Conservation (phyloP, 2,113 vertebrate genomes). For the Baryphthengus martii region DNA sequence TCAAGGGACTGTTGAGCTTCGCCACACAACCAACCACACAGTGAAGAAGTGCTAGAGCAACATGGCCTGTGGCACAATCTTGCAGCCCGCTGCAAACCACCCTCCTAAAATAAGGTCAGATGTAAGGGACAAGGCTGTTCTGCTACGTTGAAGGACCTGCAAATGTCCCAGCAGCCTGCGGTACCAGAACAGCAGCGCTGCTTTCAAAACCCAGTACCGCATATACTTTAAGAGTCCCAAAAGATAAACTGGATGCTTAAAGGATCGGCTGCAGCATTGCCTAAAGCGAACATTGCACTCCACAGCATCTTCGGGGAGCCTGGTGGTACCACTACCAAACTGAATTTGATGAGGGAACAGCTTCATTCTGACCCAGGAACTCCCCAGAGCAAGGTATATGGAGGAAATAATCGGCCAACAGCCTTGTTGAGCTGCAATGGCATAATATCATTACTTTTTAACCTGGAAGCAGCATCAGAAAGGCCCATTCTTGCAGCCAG, state of each 20-base stretch:
- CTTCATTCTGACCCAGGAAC: neutral
- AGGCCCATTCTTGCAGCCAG: neutral
- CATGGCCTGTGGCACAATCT: neutral
- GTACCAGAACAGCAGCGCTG: neutral
- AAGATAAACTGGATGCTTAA: neutral
- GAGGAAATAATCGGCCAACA: neutral
- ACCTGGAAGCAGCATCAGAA: neutral
- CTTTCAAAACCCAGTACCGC: neutral
- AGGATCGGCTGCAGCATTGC: fast-evolving
- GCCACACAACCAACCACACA: neutral
- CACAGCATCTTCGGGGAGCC: neutral
- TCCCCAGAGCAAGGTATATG: neutral
- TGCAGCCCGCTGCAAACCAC: neutral
- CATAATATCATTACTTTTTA: neutral
- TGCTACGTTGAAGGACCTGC: neutral
- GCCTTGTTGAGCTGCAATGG: neutral
- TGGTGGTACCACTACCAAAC: neutral
- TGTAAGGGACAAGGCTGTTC: neutral
- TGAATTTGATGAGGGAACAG: neutral
- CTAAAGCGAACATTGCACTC: neutral
- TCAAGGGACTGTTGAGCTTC: neutral
- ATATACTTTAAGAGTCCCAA: neutral
- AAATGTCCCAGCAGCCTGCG: neutral
- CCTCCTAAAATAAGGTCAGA: neutral
- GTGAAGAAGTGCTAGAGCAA: neutral